Base-by-base conservation (phyloP, 2,113 vertebrate genomes). In the Aythya baeri region DNA sequence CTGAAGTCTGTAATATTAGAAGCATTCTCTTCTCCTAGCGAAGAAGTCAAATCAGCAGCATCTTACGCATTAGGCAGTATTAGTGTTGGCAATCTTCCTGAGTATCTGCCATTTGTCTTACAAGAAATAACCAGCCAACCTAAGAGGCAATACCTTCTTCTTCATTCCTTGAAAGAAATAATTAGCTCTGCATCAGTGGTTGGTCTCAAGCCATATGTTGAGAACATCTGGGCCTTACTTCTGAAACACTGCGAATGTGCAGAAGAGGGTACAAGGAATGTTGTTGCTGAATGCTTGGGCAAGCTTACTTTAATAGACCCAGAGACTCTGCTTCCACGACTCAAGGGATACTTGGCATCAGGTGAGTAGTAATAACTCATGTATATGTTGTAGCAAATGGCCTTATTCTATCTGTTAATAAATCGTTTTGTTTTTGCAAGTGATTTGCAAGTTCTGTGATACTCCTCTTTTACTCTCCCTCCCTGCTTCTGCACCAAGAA, bases 141-240 rank as follows among this genome's bases (percentile, higher is more conserved):
- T 59, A 99, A 99, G 97, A 98, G 99, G 86, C 99, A 99, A 95
- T 99, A 99, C 96, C 98, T 99, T 91, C 98, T 99, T 93, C 98
- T 99, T 96, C 99, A 99, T 98, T 99, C 99, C 23, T 98, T 99
- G 95, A 99, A 99, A 97, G 99, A 99, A 97, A 99, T 99, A 96
- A 99, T 99, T 98, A 99, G 99, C 88, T 99, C 99, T 44, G 99
- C 99, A 1, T 98, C 99, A 6, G 99, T 99, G 84, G 94, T 98
- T 3, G 99, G 99, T 77, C 98, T 99, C 94, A 99, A 99, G 98
- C 99, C 99, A 2, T 99, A 99, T 82, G 99, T 99, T 94, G 99
- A 99, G 97, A 99, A 98, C 26, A 99, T 99, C 70, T 99, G 99
- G 99, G 95, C 99, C 61, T 98, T 99, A 96, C 97, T 99, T 90